A percentile compares a stretch with the other conserved stretches of the same genome.
Evolutionary conservation across 2,888 invertebrate species (phyloP).

Genomic region (Ptilodon capucinus): DNA sequence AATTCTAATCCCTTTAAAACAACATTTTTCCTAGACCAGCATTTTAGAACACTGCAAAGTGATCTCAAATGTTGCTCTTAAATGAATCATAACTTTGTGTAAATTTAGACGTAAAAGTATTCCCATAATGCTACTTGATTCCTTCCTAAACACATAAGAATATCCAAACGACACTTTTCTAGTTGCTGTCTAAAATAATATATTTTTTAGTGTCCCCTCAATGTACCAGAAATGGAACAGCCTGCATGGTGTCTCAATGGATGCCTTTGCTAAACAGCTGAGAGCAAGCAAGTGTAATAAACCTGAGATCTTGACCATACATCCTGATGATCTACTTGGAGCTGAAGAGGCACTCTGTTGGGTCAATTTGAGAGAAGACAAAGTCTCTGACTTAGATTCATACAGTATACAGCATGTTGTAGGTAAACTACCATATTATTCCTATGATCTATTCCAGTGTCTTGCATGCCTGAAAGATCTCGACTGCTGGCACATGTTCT

Average conservation of each 20-base stretch:
- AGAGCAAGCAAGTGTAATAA: slow-evolving; percentile 83
- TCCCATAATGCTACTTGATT: no score
- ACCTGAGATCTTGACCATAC: slow-evolving; percentile 85
- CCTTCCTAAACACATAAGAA: no score
- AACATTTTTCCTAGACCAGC: no score
- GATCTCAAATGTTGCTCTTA: no score
- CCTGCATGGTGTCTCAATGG: slow-evolving; percentile 92
- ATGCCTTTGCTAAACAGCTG: slow-evolving; percentile 83
- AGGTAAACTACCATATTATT: slow-evolving; percentile 50
- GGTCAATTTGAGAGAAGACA: slow-evolving; percentile 86
- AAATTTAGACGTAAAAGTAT: no score
- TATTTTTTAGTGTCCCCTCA: slow-evolving; percentile 83
- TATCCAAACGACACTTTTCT: no score
- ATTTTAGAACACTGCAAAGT: no score
- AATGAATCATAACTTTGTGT: no score
- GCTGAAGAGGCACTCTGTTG: slow-evolving; percentile 85
- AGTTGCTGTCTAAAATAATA: no score
- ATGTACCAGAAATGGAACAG: slow-evolving; percentile 89
- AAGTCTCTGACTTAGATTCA: slow-evolving; percentile 81
- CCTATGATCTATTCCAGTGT: neutral
- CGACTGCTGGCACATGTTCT: no score
- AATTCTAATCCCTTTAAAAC: no score
- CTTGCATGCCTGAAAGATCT: no score
- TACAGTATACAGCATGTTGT: slow-evolving; percentile 84
- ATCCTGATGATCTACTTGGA: slow-evolving; percentile 83